Evolutionary conservation across 2,113 vertebrate species (phyloP).

Genomic region (Pseudonaja textilis): DNA sequence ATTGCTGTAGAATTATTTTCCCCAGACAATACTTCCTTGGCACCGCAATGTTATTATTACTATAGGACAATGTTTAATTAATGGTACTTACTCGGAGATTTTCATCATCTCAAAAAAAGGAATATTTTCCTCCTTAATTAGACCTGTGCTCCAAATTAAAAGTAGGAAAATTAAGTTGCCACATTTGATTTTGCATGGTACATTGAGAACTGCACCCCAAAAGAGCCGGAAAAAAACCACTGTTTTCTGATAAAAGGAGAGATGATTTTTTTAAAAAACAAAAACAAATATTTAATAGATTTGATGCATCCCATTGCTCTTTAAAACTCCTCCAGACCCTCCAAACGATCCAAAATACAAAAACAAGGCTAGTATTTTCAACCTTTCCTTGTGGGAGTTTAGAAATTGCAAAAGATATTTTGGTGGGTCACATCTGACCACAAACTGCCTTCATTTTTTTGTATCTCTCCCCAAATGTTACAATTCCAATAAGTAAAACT

Average conservation of each 20-base stretch:
- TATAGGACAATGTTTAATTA: slow-evolving; percentile 14
- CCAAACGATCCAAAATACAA: neutral
- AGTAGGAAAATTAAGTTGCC: neutral
- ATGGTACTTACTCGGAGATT: slow-evolving; percentile 18
- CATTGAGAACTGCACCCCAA: neutral
- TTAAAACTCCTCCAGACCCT: neutral
- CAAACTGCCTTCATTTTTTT: neutral
- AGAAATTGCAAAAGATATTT: neutral
- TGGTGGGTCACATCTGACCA: neutral
- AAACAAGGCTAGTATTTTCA: neutral
- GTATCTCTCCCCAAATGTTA: neutral
- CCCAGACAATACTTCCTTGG: slow-evolving; percentile 30
- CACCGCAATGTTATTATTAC: slow-evolving; percentile 3
- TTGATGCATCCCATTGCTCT: neutral
- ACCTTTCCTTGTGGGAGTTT: neutral
- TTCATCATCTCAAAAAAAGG: slow-evolving; percentile 16
- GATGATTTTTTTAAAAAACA: neutral
- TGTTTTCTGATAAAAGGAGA: neutral
- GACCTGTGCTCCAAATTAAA: neutral
- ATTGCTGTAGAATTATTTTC: slow-evolving; percentile 13
- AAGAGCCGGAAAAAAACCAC: neutral
- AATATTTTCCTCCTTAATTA: slow-evolving; percentile 30
- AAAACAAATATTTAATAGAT: neutral
- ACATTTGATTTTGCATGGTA: neutral
- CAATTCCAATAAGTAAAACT: neutral